Percentiles rank a stretch among this genome's conserved stretches.
These are phyloP conservation scores for Echinometra lucunter DNA, from an alignment of 53 echinoderm and acorn worm species.

Conservation along the genomic window DNA sequence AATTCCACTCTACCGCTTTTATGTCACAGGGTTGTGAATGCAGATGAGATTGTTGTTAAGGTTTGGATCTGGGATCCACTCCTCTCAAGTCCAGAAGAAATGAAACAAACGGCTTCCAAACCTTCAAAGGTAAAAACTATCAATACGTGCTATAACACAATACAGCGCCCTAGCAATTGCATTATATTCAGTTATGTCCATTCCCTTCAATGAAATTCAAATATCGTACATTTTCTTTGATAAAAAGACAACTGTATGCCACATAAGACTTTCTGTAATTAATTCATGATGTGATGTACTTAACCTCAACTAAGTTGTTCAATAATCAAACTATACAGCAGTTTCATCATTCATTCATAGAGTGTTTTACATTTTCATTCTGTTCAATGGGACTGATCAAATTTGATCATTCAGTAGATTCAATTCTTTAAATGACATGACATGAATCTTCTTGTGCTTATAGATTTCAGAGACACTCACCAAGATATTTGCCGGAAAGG, in stretches of 20 bases:
- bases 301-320: neutral
- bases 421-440: neutral
- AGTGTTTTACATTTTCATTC: neutral
- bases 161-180: too few relatives aligned
- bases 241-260: neutral
- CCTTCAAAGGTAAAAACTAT: constrained; percentile 55
- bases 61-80: constrained; percentile 68
- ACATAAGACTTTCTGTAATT: neutral
- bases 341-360: too few relatives aligned
- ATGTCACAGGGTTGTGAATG: neutral
- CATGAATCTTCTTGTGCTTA: neutral
- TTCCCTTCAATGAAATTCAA: neutral
- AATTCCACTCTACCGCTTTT: neutral
- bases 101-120: constrained; percentile 12
- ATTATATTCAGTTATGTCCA: neutral
- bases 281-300: neutral
- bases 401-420: neutral
- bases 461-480: constrained; percentile 45
- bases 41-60: constrained; percentile 33
- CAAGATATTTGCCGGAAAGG: constrained; percentile 32
- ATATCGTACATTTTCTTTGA: neutral
- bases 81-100: constrained; percentile 50
- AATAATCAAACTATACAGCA: neutral
- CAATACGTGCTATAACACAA: neutral
- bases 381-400: neutral